Conservation (phyloP, 2,888 invertebrate genomes). For the Agrilus biguttatus region DNA sequence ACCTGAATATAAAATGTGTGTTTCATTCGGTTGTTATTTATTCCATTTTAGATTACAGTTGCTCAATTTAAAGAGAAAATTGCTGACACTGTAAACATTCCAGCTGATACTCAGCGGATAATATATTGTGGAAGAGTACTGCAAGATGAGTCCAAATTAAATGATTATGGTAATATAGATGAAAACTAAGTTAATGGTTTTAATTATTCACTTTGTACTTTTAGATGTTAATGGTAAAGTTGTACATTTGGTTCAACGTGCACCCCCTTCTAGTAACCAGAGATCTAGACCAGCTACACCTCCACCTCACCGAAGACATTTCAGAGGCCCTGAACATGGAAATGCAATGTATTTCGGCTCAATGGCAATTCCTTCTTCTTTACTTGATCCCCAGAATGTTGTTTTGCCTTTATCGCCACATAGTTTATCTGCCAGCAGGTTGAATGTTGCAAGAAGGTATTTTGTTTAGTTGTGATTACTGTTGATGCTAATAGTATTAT, state of each 20-base stretch:
- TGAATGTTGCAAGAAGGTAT: slow-evolving; percentile 33
- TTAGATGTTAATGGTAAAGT: slow-evolving; percentile 83
- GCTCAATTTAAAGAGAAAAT: slow-evolving; percentile 69
- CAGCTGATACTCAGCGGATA: slow-evolving; percentile 71
- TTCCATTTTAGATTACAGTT: slow-evolving; percentile 53
- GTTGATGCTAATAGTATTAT: background rate
- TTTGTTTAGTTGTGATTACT: background rate
- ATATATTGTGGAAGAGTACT: slow-evolving; percentile 92
- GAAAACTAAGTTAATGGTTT: background rate
- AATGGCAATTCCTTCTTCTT: slow-evolving; percentile 40
- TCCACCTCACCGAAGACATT: slow-evolving; percentile 14
- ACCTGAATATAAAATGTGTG: slow-evolving; percentile 35
- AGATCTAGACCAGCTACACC: slow-evolving; percentile 14
- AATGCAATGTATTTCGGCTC: slow-evolving; percentile 44
- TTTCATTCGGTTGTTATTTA: slow-evolving; percentile 11
- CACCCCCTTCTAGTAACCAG: slow-evolving; percentile 47
- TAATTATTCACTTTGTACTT: slow-evolving; percentile 8
- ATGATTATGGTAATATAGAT: slow-evolving; percentile 58
- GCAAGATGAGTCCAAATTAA: slow-evolving; percentile 71
- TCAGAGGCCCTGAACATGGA: slow-evolving; percentile 21
- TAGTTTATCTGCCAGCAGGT: slow-evolving; percentile 35
- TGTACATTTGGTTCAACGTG: slow-evolving; percentile 78
- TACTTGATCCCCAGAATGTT: slow-evolving; percentile 31
- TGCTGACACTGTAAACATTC: slow-evolving; percentile 61
- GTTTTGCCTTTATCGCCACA: slow-evolving; percentile 35